Base-by-base conservation (phyloP, 2,113 vertebrate genomes). In the Salvelinus namaycush region DNA sequence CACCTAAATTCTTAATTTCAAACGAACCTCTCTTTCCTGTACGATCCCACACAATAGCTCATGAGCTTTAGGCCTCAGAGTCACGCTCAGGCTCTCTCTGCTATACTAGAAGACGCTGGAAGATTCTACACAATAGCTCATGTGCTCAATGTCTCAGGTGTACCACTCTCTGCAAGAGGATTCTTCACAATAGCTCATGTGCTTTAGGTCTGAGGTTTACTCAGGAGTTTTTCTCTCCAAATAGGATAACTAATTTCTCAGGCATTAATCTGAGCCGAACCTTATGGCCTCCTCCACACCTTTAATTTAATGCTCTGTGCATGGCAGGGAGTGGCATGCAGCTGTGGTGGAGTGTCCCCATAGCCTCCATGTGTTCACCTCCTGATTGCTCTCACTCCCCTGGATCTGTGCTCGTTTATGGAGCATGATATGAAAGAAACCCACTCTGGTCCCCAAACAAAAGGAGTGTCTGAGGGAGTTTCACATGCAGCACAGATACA, bases 381-480 rank as follows among this genome's bases (percentile, higher is more conserved):
- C 70, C 84, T 87, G 86, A 89, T 90, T 87, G 84, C 84, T 82
- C n/a, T 67, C 70, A 29, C 51, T 66, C 70, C 83, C 72, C 78
- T 71, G 87, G 86, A 91, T 91, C 88, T 90, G 90, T 89, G 86
- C 90, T 76, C 88, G 80, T 90, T 91, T 90, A 90, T 89, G 89
- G 76, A 90, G 89, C 90, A 80, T 92, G 87, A 87, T 91, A 92
- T 90, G 88, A 91, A 92, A 89, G 90, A 90, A 92, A 90, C 78
- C 87, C 83, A 73, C 76, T 76, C 79, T 34, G 57, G 78, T 83
- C 81, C 79, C 76, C 72, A 78, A 86, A 87, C 83, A 88, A 89
- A 86, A 81, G 87, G 83, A 78, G 88, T 83, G 83, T 62, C 76
- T 11, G 67, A 0, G 72, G 83, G 81, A 84, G 80, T 78, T 68